Percentiles rank a stretch among this genome's conserved stretches.
These are phyloP conservation scores for Mico argentatus DNA, from an alignment of 2,797 vertebrate species.

Conservation along the genomic window DNA sequence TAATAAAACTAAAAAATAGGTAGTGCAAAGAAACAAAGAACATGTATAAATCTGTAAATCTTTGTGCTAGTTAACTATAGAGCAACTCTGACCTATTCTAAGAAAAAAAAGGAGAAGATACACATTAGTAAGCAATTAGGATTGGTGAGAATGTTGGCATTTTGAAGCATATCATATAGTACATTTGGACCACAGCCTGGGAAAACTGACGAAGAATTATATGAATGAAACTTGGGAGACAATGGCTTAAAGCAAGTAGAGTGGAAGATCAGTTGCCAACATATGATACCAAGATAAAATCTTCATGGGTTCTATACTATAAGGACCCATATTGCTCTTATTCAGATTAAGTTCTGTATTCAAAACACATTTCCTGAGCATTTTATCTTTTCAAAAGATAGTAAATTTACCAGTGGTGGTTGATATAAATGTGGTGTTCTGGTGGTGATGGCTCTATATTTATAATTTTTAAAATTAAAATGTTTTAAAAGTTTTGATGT, in stretches of 20 bases:
- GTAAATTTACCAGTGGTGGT: neutral
- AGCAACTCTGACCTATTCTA: neutral
- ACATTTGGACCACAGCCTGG: neutral
- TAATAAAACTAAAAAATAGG: neutral
- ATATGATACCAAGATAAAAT: neutral
- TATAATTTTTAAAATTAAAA: neutral
- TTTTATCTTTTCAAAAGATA: neutral
- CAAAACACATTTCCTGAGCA: neutral
- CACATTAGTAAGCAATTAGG: neutral
- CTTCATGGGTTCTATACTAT: fast-evolving
- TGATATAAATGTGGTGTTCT: neutral
- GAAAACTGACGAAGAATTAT: neutral
- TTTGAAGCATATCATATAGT: neutral
- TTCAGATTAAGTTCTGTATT: neutral
- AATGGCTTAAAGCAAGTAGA: neutral
- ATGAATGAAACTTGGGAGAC: neutral
- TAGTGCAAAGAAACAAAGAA: neutral
- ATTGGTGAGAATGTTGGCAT: neutral
- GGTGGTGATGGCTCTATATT: neutral
- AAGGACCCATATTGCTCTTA: neutral
- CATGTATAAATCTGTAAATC: neutral
- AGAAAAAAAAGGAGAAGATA: neutral
- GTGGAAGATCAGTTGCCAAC: neutral
- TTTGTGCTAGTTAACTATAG: neutral
- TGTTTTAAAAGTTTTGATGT: neutral